These are phyloP conservation scores for Ptychobarbus kaznakovi DNA, from an alignment of 2,797 vertebrate species.

Conservation along the genomic window DNA sequence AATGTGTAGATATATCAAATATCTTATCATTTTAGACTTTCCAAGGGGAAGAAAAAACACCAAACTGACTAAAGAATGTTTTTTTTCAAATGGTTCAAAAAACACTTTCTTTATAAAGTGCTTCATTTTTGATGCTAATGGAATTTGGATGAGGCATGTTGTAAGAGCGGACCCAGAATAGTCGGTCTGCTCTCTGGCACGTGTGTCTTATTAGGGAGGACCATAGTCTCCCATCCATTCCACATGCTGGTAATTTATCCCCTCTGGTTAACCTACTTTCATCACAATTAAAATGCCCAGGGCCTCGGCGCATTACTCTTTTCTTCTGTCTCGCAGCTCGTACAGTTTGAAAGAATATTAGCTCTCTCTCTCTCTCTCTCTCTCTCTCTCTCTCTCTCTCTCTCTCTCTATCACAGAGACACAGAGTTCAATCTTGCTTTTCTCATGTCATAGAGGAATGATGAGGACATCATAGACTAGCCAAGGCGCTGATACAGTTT, in stretches of 20 bases:
- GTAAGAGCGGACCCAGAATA: background rate
- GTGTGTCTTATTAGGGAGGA: slow-evolving; percentile 36
- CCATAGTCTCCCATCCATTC: slow-evolving; percentile 48
- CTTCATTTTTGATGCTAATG: background rate
- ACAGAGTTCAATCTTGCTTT: background rate
- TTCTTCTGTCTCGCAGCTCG: slow-evolving; percentile 14
- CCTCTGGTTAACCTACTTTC: slow-evolving; percentile 67
- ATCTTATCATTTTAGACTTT: background rate
- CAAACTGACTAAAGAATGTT: background rate
- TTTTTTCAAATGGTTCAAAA: background rate
- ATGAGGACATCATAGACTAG: slow-evolving; percentile 40
- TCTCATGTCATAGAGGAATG: slow-evolving; percentile 3
- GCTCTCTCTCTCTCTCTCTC: background rate
- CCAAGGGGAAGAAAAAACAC: background rate
- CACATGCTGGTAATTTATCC: slow-evolving; percentile 60
- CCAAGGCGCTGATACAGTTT: slow-evolving; percentile 47
- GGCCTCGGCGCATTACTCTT: slow-evolving; percentile 36
- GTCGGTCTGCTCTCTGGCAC: background rate
- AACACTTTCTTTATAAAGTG: background rate
- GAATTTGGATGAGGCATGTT: background rate
- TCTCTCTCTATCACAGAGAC: background rate
- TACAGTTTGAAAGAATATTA: too few relatives aligned
- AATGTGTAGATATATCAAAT: background rate
- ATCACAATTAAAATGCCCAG: slow-evolving; percentile 58
- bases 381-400: background rate